phyloP scores from a whole-genome alignment of 2,888 invertebrate genomes.

The Dicroscelio sp. region DNA sequence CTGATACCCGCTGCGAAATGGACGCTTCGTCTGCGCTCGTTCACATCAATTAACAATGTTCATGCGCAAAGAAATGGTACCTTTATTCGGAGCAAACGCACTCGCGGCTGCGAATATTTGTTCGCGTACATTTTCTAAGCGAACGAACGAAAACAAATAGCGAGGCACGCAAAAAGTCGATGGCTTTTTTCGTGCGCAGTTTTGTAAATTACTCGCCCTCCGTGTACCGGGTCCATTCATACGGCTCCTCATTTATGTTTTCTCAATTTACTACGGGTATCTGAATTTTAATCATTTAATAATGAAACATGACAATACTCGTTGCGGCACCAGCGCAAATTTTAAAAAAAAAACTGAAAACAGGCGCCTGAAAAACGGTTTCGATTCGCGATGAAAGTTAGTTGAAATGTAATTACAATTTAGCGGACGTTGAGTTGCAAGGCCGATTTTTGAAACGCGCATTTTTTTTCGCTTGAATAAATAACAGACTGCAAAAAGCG shows the following conservation, averaged over 20 bases:
- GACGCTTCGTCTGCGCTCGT: conserved; percentile 3
- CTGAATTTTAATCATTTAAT: neutral
- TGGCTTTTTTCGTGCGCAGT: neutral
- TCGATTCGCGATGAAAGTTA: neutral
- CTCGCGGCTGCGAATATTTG: conserved; percentile 15
- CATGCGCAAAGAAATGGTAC: conserved; percentile 30
- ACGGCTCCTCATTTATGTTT: too few species aligned
- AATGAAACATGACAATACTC: too few species aligned
- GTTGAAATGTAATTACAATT: neutral
- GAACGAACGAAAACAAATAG: conserved; percentile 35
- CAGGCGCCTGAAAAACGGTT: too few species aligned
- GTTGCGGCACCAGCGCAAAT: too few species aligned
- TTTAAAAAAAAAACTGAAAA: too few species aligned
- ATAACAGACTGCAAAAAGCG: conserved; percentile 23
- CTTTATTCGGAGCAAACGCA: conserved; percentile 35
- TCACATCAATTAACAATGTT: conserved; percentile 54
- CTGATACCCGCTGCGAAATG: neutral
- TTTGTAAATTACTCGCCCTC: neutral
- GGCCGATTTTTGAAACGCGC: conserved; percentile 2
- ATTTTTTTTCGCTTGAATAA: conserved; percentile 41
- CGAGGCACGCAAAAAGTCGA: neutral
- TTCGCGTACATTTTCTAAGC: conserved; percentile 8
- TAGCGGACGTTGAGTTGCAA: neutral
- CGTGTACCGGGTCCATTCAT: too few species aligned
- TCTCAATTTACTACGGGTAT: neutral